Evolutionary conservation across 2,888 invertebrate species (phyloP), one percentile per base, ranked within the genome.

Genomic region (Drosophila anomelani): DNA sequence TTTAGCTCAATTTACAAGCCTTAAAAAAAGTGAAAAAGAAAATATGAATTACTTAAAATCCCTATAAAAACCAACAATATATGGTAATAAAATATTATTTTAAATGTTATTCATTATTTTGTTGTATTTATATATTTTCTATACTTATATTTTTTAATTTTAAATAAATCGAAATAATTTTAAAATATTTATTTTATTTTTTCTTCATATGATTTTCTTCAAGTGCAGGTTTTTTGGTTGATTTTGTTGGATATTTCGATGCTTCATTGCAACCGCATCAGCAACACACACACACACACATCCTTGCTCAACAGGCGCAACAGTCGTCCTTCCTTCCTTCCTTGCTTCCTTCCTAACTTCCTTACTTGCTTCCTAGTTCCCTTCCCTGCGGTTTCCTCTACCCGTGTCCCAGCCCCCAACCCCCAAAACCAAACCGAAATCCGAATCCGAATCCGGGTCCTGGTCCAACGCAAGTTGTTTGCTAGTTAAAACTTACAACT

Each of bases 401-500:
- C 54, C 44, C 49, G 44, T 49, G 32, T 32, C 47, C 29, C 15
- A 15, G n/a, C 9, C 12, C 12, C 17, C 17, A 17, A 5, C 17
- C 12, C 43, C 46, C 46, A 15, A 46, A 26, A n/a, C 49, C 49
- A 32, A 46, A 26, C 26, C 51, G 34, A 36, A 53, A 53, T 23
- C 34, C 51, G 20, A 53, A 53, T 36, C 51, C 39, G 51, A 46
- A 47, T 58, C 46, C 51, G 46, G 72, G 63, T 51, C 55, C 46
- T 57, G 29, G 67, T 55, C 55, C 61, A 56, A 43, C 63, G 55
- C 74, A 85, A 76, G 62, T 83, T 85, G 80, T 78, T 82, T 88
- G 78, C 82, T 88, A 83, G 84, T 88, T 80, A 74, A 84, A 84
- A 84, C 84, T 84, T 88, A 83, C 77, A 86, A 80, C 87, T 80